phyloP scores from a whole-genome alignment of 2,113 vertebrate species.

The Oncorhynchus kisutch region DNA sequence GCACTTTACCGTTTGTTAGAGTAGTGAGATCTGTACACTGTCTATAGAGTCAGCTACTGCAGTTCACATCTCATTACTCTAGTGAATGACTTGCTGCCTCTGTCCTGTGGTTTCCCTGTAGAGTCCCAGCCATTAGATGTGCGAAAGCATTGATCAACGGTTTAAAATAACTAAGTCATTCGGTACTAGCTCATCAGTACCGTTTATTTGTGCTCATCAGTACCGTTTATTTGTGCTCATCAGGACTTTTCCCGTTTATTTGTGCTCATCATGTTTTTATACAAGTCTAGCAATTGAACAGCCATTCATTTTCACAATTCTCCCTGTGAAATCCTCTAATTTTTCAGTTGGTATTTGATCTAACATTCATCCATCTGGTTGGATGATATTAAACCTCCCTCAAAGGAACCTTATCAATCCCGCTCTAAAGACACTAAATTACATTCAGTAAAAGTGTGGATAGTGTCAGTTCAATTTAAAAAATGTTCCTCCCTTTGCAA shows the following conservation, averaged over 20 bases:
- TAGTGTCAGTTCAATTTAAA: constrained; percentile 51
- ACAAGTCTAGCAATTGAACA: not conserved
- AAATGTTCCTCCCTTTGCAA: constrained; percentile 38
- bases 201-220: no score
- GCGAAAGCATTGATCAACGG: not conserved
- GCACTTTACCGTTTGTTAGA: not conserved
- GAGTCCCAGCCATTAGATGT: not conserved
- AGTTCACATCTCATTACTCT: not conserved
- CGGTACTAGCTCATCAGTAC: not conserved
- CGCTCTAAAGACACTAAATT: constrained; percentile 17
- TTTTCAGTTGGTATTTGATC: constrained; percentile 21
- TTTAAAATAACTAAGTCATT: not conserved
- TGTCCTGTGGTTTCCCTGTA: not conserved
- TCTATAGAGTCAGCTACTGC: not conserved
- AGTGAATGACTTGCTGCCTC: not conserved
- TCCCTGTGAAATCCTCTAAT: not conserved
- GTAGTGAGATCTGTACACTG: not conserved
- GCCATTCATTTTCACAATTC: not conserved
- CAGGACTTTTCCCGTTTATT: no score
- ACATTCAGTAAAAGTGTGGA: constrained; percentile 30
- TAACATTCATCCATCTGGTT: constrained; percentile 14
- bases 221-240: no score
- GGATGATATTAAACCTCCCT: constrained; percentile 18
- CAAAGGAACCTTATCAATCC: constrained; percentile 32
- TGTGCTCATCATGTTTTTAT: not conserved